Percentiles rank a stretch among this genome's conserved stretches.
Conservation (phyloP, 2,888 invertebrate genomes). For the Galerucella pusilla region DNA sequence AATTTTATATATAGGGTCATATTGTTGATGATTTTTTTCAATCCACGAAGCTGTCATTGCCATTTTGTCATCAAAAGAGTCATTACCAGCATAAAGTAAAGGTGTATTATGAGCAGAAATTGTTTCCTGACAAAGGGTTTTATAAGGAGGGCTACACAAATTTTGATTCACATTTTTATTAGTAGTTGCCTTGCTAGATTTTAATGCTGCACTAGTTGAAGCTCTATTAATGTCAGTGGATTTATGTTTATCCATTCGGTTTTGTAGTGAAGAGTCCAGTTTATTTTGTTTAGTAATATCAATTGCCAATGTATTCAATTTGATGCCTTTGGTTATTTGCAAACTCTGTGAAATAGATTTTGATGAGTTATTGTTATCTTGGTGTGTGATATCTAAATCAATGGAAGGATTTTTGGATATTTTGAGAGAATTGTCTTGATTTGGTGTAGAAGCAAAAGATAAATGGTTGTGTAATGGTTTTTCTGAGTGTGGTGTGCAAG, state of each 20-base stretch:
- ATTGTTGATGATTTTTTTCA: constrained; percentile 30
- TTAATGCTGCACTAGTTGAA: background rate
- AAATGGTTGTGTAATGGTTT: too few relatives aligned
- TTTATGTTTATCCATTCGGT: background rate
- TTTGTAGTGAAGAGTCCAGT: background rate
- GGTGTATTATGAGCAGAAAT: background rate
- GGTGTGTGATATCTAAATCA: background rate
- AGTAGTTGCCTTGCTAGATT: background rate
- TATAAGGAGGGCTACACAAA: background rate
- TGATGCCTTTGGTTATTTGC: background rate
- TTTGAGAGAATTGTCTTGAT: background rate
- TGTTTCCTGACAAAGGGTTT: background rate
- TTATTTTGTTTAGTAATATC: background rate
- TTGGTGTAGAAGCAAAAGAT: background rate
- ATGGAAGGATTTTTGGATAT: background rate
- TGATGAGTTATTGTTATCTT: background rate
- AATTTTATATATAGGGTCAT: background rate
- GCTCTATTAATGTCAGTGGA: background rate
- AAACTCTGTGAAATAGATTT: background rate
- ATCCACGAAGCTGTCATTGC: constrained; percentile 43
- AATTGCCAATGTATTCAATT: background rate
- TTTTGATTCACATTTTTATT: background rate
- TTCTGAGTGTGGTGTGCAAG: background rate
- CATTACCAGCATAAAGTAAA: background rate
- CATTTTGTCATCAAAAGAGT: constrained; percentile 33